A percentile compares a stretch with the other conserved stretches of the same genome.
Evolutionary conservation across 2,797 vertebrate genomes (phyloP).

Genomic region (Melanotaenia boesemani): DNA sequence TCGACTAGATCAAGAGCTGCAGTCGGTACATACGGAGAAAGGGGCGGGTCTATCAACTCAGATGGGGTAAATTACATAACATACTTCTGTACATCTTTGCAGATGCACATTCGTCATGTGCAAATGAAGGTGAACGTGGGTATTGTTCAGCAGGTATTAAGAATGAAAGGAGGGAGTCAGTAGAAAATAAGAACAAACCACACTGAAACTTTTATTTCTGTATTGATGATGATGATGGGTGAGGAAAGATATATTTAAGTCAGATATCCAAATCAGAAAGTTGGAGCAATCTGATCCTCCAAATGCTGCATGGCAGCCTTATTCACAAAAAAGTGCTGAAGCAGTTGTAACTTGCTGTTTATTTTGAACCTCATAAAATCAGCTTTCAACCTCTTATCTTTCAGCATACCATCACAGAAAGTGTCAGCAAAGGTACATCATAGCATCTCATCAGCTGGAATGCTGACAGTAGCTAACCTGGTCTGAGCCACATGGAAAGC

Average conservation of each 20-base stretch:
- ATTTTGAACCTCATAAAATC: not conserved
- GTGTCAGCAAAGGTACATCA: too few species aligned
- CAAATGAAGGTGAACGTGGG: conserved; percentile 23
- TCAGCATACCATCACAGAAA: not conserved
- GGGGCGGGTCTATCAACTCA: conserved; percentile 51
- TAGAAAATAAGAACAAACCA: not conserved
- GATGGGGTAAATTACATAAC: conserved; percentile 71
- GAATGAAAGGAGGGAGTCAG: not conserved
- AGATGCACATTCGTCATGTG: conserved; percentile 11
- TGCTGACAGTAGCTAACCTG: not conserved
- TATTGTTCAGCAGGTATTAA: conserved; percentile 24
- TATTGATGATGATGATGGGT: not conserved
- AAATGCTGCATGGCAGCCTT: not conserved
- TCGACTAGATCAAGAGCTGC: conserved; percentile 54
- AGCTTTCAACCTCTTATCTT: not conserved
- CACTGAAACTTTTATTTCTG: not conserved
- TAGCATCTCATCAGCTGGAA: too few species aligned
- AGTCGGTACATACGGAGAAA: conserved; percentile 23
- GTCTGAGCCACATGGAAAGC: not conserved
- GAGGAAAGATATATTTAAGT: not conserved
- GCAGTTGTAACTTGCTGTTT: not conserved
- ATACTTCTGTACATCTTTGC: conserved; percentile 43
- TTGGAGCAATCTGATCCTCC: not conserved
- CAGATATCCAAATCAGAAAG: not conserved
- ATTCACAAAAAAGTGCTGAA: not conserved